Evolutionary conservation across 1,140 invertebrate genomes (phyloP).

Genomic region (Hirudo medicinalis): DNA sequence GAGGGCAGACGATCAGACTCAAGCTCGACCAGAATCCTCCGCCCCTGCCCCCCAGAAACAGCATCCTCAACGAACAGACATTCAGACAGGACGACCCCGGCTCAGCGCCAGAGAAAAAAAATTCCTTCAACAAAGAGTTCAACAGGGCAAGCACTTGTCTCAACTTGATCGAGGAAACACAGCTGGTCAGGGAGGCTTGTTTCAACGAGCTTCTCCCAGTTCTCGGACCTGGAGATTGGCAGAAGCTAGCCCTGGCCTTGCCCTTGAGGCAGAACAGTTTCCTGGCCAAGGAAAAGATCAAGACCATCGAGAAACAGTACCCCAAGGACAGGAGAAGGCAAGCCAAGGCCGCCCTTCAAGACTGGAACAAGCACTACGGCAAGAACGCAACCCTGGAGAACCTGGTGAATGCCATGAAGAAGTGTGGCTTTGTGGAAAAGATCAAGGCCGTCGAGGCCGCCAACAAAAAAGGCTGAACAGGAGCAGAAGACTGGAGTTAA

Average conservation of each 20-base stretch:
- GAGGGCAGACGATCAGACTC: not conserved
- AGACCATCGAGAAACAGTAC: conserved; percentile 15
- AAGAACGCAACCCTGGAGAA: conserved; percentile 15
- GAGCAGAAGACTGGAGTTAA: too few species aligned
- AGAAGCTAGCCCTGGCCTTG: conserved; percentile 17
- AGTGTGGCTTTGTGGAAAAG: conserved; percentile 18
- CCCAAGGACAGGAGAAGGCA: conserved; percentile 16
- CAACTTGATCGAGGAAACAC: not conserved
- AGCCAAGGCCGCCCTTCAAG: conserved; percentile 15
- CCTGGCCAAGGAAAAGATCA: not conserved
- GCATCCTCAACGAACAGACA: not conserved
- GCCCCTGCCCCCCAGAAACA: not conserved
- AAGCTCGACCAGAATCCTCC: not conserved
- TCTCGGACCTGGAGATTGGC: conserved; percentile 13
- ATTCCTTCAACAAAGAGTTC: conserved; percentile 5
- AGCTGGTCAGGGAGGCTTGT: conserved; percentile 7
- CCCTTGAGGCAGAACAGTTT: conserved; percentile 12
- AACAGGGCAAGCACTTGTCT: not conserved
- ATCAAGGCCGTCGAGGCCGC: conserved; percentile 4
- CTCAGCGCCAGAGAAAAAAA: not conserved
- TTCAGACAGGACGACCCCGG: not conserved
- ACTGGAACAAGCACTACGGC: conserved; percentile 19
- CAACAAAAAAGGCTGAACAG: too few species aligned
- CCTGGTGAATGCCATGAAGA: conserved; percentile 18
- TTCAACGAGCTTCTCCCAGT: conserved; percentile 3